Base-by-base conservation (phyloP, 2,888 invertebrate species). In the Pammene aurita region DNA sequence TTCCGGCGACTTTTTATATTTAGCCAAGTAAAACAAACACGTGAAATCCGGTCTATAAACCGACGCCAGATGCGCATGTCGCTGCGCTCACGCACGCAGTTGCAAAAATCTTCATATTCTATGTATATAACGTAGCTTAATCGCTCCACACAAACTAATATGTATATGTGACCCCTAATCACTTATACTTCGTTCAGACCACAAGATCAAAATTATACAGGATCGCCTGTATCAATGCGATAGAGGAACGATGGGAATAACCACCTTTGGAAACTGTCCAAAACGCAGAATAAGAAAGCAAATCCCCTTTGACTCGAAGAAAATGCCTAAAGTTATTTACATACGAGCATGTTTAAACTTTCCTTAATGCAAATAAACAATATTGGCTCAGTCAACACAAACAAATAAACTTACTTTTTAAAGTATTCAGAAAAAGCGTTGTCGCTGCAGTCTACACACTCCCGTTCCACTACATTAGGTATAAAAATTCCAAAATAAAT, bases 241-340 rank as follows among this genome's bases (percentile, higher is more conserved):
- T 34, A 34, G n/a, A n/a, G 18, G 6, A 10, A 18, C 50, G 26
- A 54, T 54, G n/a, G 2, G 54, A 54, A 52, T 26, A 11, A 35
- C 34, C 2, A 50, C 72, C 73, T 77, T 83, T 86, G 86, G 85
- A 82, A 55, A 42, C 70, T 65, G 58, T 81, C 86, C 86, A 86
- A 83, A 68, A 63, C 63, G 14, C 60, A 41, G 18, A 60, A 61
- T 61, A 65, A 61, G 72, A 75, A 78, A 76, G 77, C 75, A 73
- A 72, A 73, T 72, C 70, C 63, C 48, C 64, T 67, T 67, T 73
- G 60, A 71, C 65, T 73, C 66, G 58, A 54, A 54, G 58, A 67
- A 66, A 73, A 68, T 72, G 52, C 65, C 66, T 70, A 70, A 60
- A 60, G 46, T 62, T 72, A 58, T 62, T 62, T 66, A 41, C n/a